Evolutionary conservation across 2,113 vertebrate genomes (phyloP).

Genomic region (Myocastor coypus): DNA sequence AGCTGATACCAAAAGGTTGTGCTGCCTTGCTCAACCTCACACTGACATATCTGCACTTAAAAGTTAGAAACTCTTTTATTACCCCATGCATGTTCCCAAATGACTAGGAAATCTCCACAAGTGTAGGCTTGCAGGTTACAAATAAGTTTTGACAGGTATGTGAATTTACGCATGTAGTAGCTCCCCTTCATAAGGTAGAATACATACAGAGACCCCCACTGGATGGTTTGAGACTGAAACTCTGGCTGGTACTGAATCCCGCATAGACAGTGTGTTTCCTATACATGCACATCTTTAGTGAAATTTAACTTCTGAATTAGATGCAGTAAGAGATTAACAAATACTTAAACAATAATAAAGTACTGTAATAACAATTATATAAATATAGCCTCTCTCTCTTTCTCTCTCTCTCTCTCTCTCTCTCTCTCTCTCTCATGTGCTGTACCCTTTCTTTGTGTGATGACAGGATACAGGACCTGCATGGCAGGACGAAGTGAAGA

Average conservation of each 20-base stretch:
- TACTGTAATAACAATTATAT: background rate
- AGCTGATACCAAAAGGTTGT: background rate
- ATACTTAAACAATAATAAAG: background rate
- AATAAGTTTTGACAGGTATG: background rate
- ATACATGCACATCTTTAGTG: background rate
- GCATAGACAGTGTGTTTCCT: background rate
- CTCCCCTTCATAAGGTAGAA: background rate
- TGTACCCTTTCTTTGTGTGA: background rate
- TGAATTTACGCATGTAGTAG: background rate
- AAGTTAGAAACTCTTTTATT: background rate
- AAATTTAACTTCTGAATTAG: background rate
- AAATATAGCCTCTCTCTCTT: background rate
- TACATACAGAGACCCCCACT: background rate
- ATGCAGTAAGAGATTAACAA: background rate
- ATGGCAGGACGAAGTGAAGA: background rate
- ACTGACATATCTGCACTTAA: background rate
- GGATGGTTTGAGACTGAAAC: background rate
- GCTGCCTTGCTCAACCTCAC: background rate
- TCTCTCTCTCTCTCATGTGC: background rate
- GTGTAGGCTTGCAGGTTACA: background rate
- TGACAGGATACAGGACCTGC: background rate
- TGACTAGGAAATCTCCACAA: background rate
- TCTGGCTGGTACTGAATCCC: background rate
- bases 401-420: background rate
- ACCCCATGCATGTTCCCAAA: too few species aligned